These are phyloP conservation scores for Onychostruthus taczanowskii DNA, from an alignment of 2,113 vertebrate genomes.

Conservation along the genomic window DNA sequence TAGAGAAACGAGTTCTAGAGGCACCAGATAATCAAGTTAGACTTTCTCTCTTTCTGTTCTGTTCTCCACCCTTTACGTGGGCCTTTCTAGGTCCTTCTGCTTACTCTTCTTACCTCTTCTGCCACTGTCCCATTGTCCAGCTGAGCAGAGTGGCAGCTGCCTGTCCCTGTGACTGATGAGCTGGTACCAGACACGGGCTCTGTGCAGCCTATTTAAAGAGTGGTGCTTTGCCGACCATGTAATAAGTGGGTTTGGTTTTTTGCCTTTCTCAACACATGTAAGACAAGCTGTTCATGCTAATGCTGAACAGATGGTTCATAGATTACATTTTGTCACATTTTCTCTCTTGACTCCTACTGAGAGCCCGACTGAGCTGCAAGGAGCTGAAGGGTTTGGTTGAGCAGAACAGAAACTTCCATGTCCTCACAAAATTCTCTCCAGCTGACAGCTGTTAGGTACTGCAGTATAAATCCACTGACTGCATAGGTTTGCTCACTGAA, in stretches of 20 bases:
- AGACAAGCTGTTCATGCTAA: not conserved
- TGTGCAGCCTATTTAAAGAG: not conserved
- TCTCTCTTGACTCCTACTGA: not conserved
- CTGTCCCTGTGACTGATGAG: not conserved
- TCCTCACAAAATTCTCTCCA: not conserved
- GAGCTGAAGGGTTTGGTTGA: not conserved
- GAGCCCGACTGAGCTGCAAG: not conserved
- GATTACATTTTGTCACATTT: not conserved
- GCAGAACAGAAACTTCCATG: not conserved
- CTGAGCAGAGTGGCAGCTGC: not conserved
- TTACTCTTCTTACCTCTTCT: not conserved
- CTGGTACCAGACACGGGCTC: not conserved
- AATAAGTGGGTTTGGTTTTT: not conserved
- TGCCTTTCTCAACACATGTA: not conserved
- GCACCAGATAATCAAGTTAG: not conserved
- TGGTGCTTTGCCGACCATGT: not conserved
- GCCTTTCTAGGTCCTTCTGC: not conserved
- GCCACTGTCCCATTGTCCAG: not conserved
- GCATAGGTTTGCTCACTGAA: not conserved
- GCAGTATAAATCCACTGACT: not conserved
- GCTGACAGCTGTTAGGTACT: not conserved
- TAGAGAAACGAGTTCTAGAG: not conserved
- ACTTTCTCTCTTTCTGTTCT: not conserved
- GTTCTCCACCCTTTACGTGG: not conserved
- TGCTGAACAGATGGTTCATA: constrained; percentile 12